Evolutionary conservation across 1,140 invertebrate species (phyloP).

Genomic region (Bilobella aurantiaca): DNA sequence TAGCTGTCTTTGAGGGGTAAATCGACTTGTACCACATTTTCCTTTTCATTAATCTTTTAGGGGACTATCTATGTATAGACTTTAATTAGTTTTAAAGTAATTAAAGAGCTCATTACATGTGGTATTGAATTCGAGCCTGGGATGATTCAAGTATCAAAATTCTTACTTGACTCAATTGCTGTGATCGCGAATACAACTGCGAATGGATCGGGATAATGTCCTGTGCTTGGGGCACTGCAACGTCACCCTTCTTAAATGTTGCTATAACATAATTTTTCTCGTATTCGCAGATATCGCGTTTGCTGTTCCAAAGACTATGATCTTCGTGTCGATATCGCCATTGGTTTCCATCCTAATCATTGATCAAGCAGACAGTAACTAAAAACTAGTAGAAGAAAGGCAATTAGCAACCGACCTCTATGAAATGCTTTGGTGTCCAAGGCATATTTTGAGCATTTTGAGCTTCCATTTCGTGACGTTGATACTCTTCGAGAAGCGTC

Average conservation of each 20-base stretch:
- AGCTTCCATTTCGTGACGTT: constrained; percentile 59
- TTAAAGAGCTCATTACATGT: too few species aligned
- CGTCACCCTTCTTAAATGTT: constrained; percentile 44
- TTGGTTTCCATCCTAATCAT: constrained; percentile 48
- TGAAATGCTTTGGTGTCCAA: constrained; percentile 61
- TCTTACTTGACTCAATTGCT: too few species aligned
- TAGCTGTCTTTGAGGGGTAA: too few species aligned
- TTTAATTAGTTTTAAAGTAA: too few species aligned
- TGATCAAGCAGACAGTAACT: neutral
- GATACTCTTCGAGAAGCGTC: constrained; percentile 72
- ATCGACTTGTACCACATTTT: too few species aligned
- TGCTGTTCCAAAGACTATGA: constrained; percentile 66
- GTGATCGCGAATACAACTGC: too few species aligned
- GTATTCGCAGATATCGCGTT: constrained; percentile 70
- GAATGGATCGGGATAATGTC: constrained; percentile 35
- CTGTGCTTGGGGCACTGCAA: constrained; percentile 38
- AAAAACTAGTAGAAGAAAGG: neutral
- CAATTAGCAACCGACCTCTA: constrained; percentile 45
- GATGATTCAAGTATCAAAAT: too few species aligned
- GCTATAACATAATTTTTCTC: constrained; percentile 47
- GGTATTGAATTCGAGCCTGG: too few species aligned
- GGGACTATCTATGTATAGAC: too few species aligned
- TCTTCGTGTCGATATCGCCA: constrained; percentile 70
- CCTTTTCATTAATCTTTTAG: too few species aligned
- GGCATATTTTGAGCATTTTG: constrained; percentile 50